phyloP scores from a whole-genome alignment of 2,797 vertebrate species.

The Siniperca obscura region DNA sequence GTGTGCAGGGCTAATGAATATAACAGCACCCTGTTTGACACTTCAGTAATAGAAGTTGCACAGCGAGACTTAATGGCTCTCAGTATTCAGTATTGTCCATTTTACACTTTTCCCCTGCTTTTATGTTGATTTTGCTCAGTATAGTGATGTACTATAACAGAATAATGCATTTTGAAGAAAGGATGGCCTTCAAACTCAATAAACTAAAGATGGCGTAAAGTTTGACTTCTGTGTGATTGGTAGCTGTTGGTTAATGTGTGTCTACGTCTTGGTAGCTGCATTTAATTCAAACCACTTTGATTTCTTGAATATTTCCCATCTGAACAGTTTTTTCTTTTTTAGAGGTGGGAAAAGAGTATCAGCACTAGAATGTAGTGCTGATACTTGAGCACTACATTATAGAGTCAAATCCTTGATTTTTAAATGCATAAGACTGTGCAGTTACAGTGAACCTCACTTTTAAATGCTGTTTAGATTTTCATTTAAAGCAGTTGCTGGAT shows the following conservation, averaged over 20 bases:
- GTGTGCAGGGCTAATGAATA: slow-evolving; percentile 56
- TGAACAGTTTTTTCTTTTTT: slow-evolving; percentile 20
- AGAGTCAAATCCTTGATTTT: slow-evolving; percentile 39
- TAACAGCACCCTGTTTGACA: slow-evolving; percentile 53
- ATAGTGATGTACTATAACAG: background rate
- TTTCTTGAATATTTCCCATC: slow-evolving; percentile 28
- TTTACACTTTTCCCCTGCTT: slow-evolving; percentile 36
- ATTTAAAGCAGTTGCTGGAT: slow-evolving; percentile 54
- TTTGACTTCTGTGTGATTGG: slow-evolving; percentile 13
- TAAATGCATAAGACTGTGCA: slow-evolving; percentile 19
- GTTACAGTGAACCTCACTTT: slow-evolving; percentile 21
- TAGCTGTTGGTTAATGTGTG: slow-evolving; percentile 21
- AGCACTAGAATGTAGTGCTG: background rate
- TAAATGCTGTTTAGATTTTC: slow-evolving; percentile 41
- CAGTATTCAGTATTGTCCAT: slow-evolving; percentile 33
- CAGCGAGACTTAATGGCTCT: slow-evolving; percentile 63
- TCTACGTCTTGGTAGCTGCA: slow-evolving; percentile 9
- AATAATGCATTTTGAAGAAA: slow-evolving; percentile 36
- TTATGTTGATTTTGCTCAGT: slow-evolving; percentile 38
- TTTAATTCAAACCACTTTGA: slow-evolving; percentile 35
- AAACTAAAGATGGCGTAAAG: background rate
- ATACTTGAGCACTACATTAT: slow-evolving; percentile 9
- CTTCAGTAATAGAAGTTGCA: slow-evolving; percentile 59
- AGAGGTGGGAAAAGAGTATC: background rate
- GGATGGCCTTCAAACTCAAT: slow-evolving; percentile 33